Percentiles rank a stretch among this genome's conserved stretches.
Evolutionary conservation across 2,888 invertebrate species (phyloP).

Genomic region (Prenolepis imparis): DNA sequence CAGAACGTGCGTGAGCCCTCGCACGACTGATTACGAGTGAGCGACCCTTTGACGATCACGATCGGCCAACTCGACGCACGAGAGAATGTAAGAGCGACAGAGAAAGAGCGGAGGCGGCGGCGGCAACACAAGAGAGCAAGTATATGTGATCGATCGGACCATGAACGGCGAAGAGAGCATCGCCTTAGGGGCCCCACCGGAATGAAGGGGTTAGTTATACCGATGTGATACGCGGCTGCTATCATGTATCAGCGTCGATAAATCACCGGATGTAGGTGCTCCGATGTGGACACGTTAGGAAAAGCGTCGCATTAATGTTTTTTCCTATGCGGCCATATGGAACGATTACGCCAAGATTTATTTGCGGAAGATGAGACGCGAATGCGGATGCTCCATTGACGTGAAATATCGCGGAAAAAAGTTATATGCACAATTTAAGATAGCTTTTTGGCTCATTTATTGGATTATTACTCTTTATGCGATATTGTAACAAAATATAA

Average conservation of each 20-base stretch:
- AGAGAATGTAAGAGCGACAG: constrained; percentile 63
- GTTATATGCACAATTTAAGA: constrained; percentile 18
- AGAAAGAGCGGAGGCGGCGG: constrained; percentile 42
- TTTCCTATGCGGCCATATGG: constrained; percentile 35
- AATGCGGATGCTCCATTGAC: constrained; percentile 1
- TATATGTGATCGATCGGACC: constrained; percentile 77
- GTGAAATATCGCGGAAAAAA: constrained; percentile 27
- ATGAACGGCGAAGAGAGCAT: constrained; percentile 79
- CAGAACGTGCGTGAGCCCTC: constrained; percentile 80
- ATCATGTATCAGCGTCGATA: constrained; percentile 76
- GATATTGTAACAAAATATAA: background rate
- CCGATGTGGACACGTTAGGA: constrained; percentile 65
- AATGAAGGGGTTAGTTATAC: constrained; percentile 77
- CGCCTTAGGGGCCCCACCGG: constrained; percentile 73
- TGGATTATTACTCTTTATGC: background rate
- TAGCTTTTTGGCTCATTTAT: constrained; percentile 5
- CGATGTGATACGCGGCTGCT: constrained; percentile 74
- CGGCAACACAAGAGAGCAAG: constrained; percentile 50
- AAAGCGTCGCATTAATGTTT: constrained; percentile 65
- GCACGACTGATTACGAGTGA: constrained; percentile 80
- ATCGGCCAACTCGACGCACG: constrained; percentile 76
- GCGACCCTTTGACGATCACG: constrained; percentile 81
- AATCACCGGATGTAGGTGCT: constrained; percentile 75
- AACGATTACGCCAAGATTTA: constrained; percentile 32
- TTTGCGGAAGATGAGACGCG: constrained; percentile 33